Evolutionary conservation across 2,113 vertebrate species (phyloP).

Genomic region (Eupsittula cactorum): DNA sequence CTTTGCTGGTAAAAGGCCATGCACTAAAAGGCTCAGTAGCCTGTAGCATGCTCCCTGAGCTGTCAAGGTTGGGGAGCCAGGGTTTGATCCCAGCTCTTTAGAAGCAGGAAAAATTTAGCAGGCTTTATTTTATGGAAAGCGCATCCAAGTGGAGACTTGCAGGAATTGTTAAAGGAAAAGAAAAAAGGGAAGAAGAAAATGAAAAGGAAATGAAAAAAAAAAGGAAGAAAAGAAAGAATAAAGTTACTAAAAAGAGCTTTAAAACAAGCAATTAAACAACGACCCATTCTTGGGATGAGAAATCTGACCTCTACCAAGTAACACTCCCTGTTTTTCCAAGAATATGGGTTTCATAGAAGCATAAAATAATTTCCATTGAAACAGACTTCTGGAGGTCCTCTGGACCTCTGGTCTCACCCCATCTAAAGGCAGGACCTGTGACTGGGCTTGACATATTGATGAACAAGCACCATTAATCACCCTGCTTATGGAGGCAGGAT

Average conservation of each 20-base stretch:
- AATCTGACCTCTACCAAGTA: neutral
- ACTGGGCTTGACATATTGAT: neutral
- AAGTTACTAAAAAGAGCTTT: neutral
- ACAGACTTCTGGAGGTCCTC: neutral
- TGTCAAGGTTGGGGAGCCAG: neutral
- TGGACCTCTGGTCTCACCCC: neutral
- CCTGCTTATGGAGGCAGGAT: fast-evolving
- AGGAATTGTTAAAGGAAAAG: neutral
- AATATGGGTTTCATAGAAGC: neutral
- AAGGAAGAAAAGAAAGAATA: neutral
- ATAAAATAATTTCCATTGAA: neutral
- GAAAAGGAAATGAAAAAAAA: fast-evolving
- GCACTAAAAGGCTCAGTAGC: neutral
- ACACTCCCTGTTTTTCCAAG: neutral
- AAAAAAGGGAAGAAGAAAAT: neutral
- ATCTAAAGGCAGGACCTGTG: neutral
- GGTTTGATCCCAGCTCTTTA: neutral
- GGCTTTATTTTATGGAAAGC: neutral
- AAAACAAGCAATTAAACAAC: neutral
- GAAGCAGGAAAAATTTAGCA: neutral
- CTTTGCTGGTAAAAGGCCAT: neutral
- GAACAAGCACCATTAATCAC: neutral
- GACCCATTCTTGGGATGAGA: neutral
- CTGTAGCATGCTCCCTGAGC: neutral
- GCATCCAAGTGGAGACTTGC: neutral